Base-by-base conservation (phyloP, 1,140 invertebrate genomes). In the Drosophila lini region DNA sequence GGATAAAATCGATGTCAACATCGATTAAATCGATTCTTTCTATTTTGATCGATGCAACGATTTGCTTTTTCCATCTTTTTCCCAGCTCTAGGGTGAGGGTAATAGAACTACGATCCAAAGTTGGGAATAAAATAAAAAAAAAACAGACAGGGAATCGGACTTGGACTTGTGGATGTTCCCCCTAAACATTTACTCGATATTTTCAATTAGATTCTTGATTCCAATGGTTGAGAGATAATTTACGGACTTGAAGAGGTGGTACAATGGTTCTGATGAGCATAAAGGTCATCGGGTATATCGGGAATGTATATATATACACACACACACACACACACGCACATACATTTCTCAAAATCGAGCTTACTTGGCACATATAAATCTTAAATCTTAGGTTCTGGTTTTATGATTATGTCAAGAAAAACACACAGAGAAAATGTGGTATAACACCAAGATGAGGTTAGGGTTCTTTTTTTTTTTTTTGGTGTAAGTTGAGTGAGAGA, bases 381-480 rank as follows among this genome's bases (percentile, higher is more conserved):
- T 50, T 50, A 50, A 50, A 50, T 32, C n/a, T 16, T 50, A 50
- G 48, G 28, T 32, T 50, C 28, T 50, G 28, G 5, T 31, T 6
- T 31, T 50, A 50, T 50, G 10, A 32, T 50, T 50, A 50, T 50
- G 28, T 16, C 48, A 50, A 50, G 48, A 50, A 50, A 50, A 50
- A 50, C 48, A 50, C 48, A 32, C 8, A 50, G 48, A 50, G 48
- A 50, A 50, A 50, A 50, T 50, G 48, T 50, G 48, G 48, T 50
- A 28, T 50, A 5, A 50, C 48, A 50, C 48, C 48, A 50, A 50
- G 1, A 50, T 50, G 48, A 50, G 48, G 6, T 50, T 50, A 6
- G 9, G 47, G 3, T 0, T 5, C 0, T 5, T 28, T 25, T 25
- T 15, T n/a, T 31, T 32, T 16, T 31, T 50, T 50, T 19, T 2